Percentiles rank a stretch among this genome's conserved stretches.
Conservation (phyloP, 2,888 invertebrate species). For the Nipponacmea schrenckii region DNA sequence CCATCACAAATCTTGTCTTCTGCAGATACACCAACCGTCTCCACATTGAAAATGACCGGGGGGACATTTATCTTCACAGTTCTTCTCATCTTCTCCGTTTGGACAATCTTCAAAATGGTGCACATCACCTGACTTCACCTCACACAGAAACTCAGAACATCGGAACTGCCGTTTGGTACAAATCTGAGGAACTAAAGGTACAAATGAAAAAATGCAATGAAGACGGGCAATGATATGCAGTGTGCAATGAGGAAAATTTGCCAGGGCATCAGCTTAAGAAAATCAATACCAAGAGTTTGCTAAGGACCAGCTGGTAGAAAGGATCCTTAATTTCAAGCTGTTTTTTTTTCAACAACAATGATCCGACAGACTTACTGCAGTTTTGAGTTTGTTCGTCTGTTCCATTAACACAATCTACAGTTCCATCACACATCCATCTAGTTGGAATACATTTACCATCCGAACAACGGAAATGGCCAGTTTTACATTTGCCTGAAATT, state of each 20-base stretch:
- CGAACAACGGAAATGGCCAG: not conserved
- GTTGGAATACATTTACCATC: slow-evolving; percentile 5
- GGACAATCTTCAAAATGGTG: not conserved
- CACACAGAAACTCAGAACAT: not conserved
- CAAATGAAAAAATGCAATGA: too few relatives aligned
- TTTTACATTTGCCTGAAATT: not conserved
- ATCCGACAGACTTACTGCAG: not conserved
- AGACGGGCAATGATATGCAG: too few relatives aligned
- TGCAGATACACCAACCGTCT: not conserved
- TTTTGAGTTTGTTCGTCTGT: not conserved
- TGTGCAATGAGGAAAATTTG: too few relatives aligned
- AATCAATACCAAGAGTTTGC: too few relatives aligned
- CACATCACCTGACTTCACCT: not conserved
- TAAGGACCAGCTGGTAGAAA: too few relatives aligned
- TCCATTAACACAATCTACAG: not conserved
- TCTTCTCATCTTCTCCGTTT: not conserved
- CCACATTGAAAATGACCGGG: not conserved
- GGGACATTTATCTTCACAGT: not conserved
- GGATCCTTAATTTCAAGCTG: too few relatives aligned
- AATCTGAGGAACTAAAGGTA: not conserved
- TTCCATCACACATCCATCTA: not conserved
- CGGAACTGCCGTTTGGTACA: not conserved
- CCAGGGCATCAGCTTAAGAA: too few relatives aligned
- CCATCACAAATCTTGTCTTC: not conserved
- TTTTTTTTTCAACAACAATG: too few relatives aligned